Evolutionary conservation across 1,140 invertebrate species (phyloP).

Genomic region (Trichogramma pretiosum): DNA sequence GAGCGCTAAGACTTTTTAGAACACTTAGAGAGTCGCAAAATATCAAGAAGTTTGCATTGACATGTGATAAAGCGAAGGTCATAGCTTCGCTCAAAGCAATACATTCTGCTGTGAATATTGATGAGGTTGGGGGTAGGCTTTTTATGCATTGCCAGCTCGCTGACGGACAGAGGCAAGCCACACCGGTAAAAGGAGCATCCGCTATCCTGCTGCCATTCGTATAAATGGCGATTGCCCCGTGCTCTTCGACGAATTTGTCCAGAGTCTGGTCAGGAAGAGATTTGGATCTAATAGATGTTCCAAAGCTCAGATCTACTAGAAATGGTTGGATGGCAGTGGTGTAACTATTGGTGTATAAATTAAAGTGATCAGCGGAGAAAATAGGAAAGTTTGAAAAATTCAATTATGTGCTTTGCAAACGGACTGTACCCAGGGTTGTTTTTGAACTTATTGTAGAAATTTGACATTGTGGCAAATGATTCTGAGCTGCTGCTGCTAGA

Average conservation of each 20-base stretch:
- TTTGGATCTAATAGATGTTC: neutral
- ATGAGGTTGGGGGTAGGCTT: neutral
- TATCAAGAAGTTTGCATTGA: neutral
- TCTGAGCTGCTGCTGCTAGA: neutral
- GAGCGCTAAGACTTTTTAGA: neutral
- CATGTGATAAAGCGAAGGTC: neutral
- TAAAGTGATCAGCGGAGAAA: neutral
- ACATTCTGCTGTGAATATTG: neutral
- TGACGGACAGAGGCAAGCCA: neutral
- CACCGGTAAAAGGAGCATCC: neutral
- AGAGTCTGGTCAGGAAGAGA: neutral
- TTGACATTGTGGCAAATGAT: neutral
- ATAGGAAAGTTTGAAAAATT: neutral
- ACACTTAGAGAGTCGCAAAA: conserved; percentile 2
- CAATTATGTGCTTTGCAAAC: neutral
- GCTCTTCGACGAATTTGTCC: neutral
- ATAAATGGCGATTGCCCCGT: neutral
- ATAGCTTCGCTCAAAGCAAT: neutral
- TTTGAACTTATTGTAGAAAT: neutral
- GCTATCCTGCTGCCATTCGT: neutral
- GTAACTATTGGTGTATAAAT: neutral
- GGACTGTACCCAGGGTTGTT: neutral
- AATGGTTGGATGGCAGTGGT: neutral
- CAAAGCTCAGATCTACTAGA: too few relatives aligned
- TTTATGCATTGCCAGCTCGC: neutral